phyloP scores from a whole-genome alignment of 2,888 invertebrate species.

The Dilophus febrilis region DNA sequence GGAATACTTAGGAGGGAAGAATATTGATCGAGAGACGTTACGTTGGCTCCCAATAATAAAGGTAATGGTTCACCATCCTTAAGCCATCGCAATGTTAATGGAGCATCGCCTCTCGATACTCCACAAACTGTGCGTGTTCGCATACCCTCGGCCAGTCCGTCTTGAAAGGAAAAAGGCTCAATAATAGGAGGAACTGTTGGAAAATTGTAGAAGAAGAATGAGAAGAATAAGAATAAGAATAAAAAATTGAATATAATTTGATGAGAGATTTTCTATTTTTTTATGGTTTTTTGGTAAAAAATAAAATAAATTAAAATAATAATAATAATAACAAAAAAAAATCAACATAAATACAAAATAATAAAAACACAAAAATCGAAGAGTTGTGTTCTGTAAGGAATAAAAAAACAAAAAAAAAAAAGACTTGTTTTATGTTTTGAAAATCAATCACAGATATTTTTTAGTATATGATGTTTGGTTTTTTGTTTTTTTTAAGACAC shows the following conservation, averaged over 20 bases:
- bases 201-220: constrained; percentile 34
- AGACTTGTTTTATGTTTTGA: constrained; percentile 2
- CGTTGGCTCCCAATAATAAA: constrained; percentile 46
- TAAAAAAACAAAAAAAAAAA: no score
- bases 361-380: no score
- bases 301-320: constrained; percentile 20
- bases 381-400: no score
- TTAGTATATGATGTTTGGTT: no score
- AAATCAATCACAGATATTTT: no score
- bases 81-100: constrained; percentile 62
- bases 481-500: no score
- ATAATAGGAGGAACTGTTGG: constrained; percentile 70
- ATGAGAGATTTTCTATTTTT: constrained; percentile 1
- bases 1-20: constrained; percentile 62
- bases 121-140: constrained; percentile 66
- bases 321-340: constrained; percentile 11
- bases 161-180: constrained; percentile 72
- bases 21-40: constrained; percentile 56
- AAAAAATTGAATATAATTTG: neutral
- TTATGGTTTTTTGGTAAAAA: constrained; percentile 9
- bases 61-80: constrained; percentile 60
- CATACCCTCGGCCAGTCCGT: constrained; percentile 66
- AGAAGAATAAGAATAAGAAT: neutral
- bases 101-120: constrained; percentile 64
- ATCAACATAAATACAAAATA: constrained; percentile 4